Evolutionary conservation across 2,113 vertebrate genomes (phyloP), one percentile per base, ranked within the genome.

Genomic region (Halcyon malimbica): DNA sequence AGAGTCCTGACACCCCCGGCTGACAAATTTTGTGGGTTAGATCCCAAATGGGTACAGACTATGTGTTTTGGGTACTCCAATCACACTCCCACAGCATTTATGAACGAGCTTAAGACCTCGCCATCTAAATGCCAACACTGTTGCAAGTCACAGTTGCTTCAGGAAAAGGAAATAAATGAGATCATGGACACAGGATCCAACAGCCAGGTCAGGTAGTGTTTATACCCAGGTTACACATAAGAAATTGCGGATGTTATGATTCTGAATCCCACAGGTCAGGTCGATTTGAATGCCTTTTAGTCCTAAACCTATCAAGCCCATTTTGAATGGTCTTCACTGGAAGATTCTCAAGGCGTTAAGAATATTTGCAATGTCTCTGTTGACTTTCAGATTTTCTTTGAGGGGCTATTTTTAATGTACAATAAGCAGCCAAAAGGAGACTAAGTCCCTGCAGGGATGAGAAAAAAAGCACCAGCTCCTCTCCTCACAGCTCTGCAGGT

Each of bases 401-500:
- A 92, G 73, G 35, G 35, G 25, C 5, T 76, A n/a, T 70, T 92
- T 91, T 71, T 87, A 67, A 70, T 29, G 29, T 31, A 91, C 54
- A 69, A 76, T 56, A 56, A 83, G 51, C 62, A 89, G 69, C 41
- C 82, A 71, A 87, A 95, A 87, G 68, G 68, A 91, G 50, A 90
- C 10, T 7, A 10, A 31, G 28, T 57, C 73, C 73, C 88, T 41
- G 35, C 84, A 85, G 81, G 25, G 54, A 68, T 23, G 28, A 92
- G 91, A 64, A 89, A 87, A 63, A 73, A 91, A 75, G 26, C 77
- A 37, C 53, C 33, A 64, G 54, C 42, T 69, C 37, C 65, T 90
- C 88, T 81, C 73, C 92, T 94, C 41, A 48, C 44, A 90, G 48
- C 76, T 33, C 80, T 62, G 56, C 46, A 59, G 90, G 95, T 79